Evolutionary conservation across 2,113 vertebrate species (phyloP), one percentile per base, ranked within the genome.

Genomic region (Merops nubicus): DNA sequence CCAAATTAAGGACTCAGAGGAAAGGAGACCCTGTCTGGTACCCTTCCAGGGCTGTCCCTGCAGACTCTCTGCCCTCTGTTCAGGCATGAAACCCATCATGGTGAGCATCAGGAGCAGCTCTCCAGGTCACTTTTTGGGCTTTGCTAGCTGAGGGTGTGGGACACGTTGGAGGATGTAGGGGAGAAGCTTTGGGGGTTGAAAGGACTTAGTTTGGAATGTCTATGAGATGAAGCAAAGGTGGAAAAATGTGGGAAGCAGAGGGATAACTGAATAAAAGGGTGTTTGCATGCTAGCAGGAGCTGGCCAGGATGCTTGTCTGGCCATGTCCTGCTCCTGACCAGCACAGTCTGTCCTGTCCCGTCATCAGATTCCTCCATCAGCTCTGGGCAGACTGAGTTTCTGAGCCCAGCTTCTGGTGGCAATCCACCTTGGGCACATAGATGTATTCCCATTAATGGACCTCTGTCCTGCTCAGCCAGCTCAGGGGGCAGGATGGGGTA

Each of bases 21-120:
- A 57, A 38, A n/a, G 23, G 36, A 34, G 17, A 51, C 59, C 15
- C 33, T 87, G n/a, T 40, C 22, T 7, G 5, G 15, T 53, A 12
- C 54, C 5, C 4, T n/a, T 18, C 31, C 36, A 48, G 40, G 13
- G 22, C 31, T 65, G 11, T 84, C 23, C 40, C 50, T 47, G 19
- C 19, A 70, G 42, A 82, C 15, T 31, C 13, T 21, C 51, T 42
- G 10, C 36, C 12, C 33, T 2, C 22, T 2, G 20, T 80, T 34
- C 29, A 4, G 48, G 11, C 5, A 4, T 87, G 73, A 93, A 93
- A 54, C 5, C 33, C 29, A 16, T 86, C 65, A 19, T n/a, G 9
- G 1, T 12, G 18, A 54, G 31, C 8, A 0, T n/a, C 0, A 3
- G 25, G 5, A 89, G 4, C 34, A 68, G 17, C 29, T 34, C 15